Evolutionary conservation across 2,797 vertebrate species (phyloP), one percentile per base, ranked within the genome.

Genomic region (Rachycentron canadum): DNA sequence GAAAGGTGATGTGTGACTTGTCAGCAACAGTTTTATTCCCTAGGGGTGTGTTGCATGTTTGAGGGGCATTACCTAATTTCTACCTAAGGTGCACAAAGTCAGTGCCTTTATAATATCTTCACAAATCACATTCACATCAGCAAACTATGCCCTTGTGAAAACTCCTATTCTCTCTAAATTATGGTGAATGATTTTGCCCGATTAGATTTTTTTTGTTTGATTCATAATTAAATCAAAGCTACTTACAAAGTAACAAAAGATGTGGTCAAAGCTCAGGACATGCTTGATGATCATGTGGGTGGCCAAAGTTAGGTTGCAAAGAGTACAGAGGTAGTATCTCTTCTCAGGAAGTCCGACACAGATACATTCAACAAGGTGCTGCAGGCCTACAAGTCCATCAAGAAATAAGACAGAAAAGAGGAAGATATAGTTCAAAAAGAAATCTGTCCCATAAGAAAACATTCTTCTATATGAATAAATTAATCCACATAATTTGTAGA

Each of bases 201-300:
- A 40, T 16, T 11, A 36, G 5, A 26, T 23, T 2, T 59, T 11
- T 34, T 21, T n/a, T 66, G 3, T 17, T 49, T 49, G 12, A 49
- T 12, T 19, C 60, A 4, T 14, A 13, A 47, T 13, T 23, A 5
- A 16, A 16, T 43, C 11, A 36, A 4, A 25, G 12, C n/a, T 64
- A 91, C 89, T 93, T 84, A 94, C 93, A 68, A 93, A 89, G 74
- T 90, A 94, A 56, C 19, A 56, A 25, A 68, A 75, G 65, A 94
- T 30, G 76, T 94, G 93, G 73, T 91, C 86, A 63, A 91, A 90
- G 82, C 92, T 91, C 70, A 94, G 68, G 47, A 92, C 40, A 4
- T 94, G 93, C 67, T 73, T 82, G 80, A 93, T 88, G 84, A 94
- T 71, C n/a, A 9, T 10, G 38, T 64, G 63, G n/a, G 25, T 0